These are phyloP conservation scores for Somateria mollissima DNA, from an alignment of 2,797 vertebrate species.

Conservation along the genomic window DNA sequence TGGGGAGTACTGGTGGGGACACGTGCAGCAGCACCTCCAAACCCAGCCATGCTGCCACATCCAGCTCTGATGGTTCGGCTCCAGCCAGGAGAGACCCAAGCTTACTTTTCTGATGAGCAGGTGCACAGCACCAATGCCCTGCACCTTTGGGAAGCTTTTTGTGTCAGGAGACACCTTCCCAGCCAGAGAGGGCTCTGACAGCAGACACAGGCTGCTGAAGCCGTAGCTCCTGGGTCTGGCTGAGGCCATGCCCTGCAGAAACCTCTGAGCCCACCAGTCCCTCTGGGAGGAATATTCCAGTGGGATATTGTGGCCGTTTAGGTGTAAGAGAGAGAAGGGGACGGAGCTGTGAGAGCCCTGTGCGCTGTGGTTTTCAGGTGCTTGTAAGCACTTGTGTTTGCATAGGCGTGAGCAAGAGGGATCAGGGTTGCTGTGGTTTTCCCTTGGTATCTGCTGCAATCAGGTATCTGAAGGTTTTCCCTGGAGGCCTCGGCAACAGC, in stretches of 20 bases:
- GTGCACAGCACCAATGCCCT: not conserved
- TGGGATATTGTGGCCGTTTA: not conserved
- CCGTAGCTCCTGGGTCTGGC: not conserved
- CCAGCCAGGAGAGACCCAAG: rapidly evolving
- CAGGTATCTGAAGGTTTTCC: not conserved
- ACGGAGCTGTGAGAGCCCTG: not conserved
- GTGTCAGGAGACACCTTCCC: not conserved
- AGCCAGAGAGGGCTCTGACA: not conserved
- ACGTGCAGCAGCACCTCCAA: not conserved
- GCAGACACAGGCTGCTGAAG: not conserved
- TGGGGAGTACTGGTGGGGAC: too few species aligned
- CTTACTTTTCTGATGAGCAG: not conserved
- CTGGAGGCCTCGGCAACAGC: not conserved
- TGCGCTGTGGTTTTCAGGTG: not conserved
- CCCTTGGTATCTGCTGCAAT: not conserved
- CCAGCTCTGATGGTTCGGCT: not conserved
- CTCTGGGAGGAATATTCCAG: not conserved
- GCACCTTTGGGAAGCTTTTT: not conserved
- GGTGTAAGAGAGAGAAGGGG: not conserved
- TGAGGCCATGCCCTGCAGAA: not conserved
- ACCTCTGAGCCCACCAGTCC: not conserved
- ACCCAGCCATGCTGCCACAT: rapidly evolving
- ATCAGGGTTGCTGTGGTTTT: not conserved
- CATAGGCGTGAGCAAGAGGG: not conserved
- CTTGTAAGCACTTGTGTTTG: not conserved